Base-by-base conservation (phyloP, 2,888 invertebrate species). In the Listrodromus nycthemerus region DNA sequence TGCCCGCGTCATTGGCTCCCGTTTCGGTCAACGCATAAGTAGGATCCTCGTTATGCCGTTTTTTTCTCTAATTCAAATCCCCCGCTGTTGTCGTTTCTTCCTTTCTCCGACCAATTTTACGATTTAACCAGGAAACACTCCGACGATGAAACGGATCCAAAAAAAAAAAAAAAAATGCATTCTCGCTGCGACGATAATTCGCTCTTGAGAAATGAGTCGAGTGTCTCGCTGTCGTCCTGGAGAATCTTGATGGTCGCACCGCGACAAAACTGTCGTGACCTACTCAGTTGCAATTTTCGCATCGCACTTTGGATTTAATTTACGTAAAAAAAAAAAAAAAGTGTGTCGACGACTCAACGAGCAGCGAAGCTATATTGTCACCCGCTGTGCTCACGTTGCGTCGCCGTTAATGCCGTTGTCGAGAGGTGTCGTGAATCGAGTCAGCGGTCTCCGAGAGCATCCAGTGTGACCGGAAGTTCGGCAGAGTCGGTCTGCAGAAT, bases 21-120 rank as follows among this genome's bases (percentile, higher is more conserved):
- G 83, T 81, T 79, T 78, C 83, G 85, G 78, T 85, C 71, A 61
- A 66, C 45, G 81, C 65, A 69, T 65, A 76, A 83, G 76, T 79
- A 78, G 81, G 73, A 75, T 73, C 77, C 50, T 74, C 58, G 70
- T 67, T 78, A 69, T 65, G 33, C 74, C 41, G 71, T 52, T 61
- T 65, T 70, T 73, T 55, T 37, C 55, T 13, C 19, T 37, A 45
- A 74, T 80, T 73, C 65, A 21, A 16, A 30, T 63, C n/a, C 2
- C 0, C 45, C 21, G 30, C 48, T 19, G 45, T 63, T 63, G 50
- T 33, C 13, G 41, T 33, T 70, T 41, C n/a, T 66, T n/a, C 30
- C 30, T 76, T 55, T 81, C 58, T 70, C 52, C 48, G 48, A 27
- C 70, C 30, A 45, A 65, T 48, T 77, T 70, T 65, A n/a, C 52